Evolutionary conservation across 1,140 invertebrate species (phyloP).

Genomic region (Drosophila lacteicornis): DNA sequence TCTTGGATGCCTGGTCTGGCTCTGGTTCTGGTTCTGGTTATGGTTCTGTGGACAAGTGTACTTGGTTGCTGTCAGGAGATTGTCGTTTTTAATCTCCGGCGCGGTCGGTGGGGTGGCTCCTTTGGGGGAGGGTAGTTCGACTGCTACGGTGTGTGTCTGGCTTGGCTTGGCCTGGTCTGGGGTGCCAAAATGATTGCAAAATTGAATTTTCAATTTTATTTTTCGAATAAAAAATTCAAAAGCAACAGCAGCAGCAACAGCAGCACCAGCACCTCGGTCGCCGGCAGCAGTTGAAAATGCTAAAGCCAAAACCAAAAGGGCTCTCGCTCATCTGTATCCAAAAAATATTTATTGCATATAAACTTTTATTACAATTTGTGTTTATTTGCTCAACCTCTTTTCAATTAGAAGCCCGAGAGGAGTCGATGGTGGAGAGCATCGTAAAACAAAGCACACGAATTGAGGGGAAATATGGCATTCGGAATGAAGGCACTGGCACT

Average conservation of each 20-base stretch:
- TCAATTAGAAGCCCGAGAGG: conserved; percentile 64
- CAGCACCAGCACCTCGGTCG: background rate
- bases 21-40: background rate
- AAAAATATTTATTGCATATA: conserved; percentile 82
- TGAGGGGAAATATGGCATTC: conserved; percentile 10
- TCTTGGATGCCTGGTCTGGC: conserved; percentile 1
- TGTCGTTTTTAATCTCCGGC: conserved; percentile 75
- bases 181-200: conserved; percentile 81
- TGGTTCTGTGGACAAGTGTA: conserved; percentile 34
- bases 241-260: conserved; percentile 38
- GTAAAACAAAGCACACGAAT: conserved; percentile 59
- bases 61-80: conserved; percentile 61
- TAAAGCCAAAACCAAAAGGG: conserved; percentile 10
- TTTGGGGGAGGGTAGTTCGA: conserved; percentile 32
- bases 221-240: conserved; percentile 81
- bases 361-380: conserved; percentile 82
- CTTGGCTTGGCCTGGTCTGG: conserved; percentile 25
- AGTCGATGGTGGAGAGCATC: conserved; percentile 43
- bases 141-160: conserved; percentile 11
- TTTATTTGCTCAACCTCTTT: conserved; percentile 78
- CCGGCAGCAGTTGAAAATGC: background rate
- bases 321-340: conserved; percentile 50
- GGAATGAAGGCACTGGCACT: conserved; percentile 1
- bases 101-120: conserved; percentile 16
- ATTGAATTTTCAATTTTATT: conserved; percentile 82